phyloP scores from a whole-genome alignment of 2,113 vertebrate species.

The Indri indri region DNA sequence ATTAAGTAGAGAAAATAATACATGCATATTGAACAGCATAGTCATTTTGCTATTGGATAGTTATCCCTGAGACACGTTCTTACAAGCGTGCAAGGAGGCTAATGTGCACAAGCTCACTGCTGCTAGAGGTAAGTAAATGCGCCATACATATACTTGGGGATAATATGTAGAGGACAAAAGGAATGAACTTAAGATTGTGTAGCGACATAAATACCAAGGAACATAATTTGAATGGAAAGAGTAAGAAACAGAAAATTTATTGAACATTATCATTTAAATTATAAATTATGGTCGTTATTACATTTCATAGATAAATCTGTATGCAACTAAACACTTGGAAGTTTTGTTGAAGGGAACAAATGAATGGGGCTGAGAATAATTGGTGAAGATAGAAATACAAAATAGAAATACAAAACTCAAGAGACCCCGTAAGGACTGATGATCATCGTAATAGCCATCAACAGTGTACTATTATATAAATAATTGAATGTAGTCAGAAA shows the following conservation, averaged over 20 bases:
- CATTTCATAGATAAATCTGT: neutral
- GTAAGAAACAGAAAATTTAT: neutral
- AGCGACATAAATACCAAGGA: neutral
- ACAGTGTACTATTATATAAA: neutral
- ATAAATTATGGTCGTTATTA: neutral
- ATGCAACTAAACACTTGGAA: neutral
- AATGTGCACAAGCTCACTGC: neutral
- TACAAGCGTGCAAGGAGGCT: neutral
- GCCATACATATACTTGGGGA: neutral
- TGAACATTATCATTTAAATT: neutral
- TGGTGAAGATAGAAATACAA: neutral
- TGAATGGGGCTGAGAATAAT: neutral
- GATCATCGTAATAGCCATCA: neutral
- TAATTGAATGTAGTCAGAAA: neutral
- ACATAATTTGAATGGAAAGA: neutral
- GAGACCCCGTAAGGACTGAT: neutral
- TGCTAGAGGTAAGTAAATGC: neutral
- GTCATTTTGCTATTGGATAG: neutral
- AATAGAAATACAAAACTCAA: neutral
- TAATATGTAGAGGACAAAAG: neutral
- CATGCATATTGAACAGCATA: neutral
- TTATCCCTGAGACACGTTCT: neutral
- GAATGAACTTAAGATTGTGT: neutral
- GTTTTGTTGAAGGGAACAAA: neutral
- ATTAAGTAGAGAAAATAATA: neutral